Evolutionary conservation across 2,113 vertebrate genomes (phyloP).

Genomic region (Tragelaphus scriptus): DNA sequence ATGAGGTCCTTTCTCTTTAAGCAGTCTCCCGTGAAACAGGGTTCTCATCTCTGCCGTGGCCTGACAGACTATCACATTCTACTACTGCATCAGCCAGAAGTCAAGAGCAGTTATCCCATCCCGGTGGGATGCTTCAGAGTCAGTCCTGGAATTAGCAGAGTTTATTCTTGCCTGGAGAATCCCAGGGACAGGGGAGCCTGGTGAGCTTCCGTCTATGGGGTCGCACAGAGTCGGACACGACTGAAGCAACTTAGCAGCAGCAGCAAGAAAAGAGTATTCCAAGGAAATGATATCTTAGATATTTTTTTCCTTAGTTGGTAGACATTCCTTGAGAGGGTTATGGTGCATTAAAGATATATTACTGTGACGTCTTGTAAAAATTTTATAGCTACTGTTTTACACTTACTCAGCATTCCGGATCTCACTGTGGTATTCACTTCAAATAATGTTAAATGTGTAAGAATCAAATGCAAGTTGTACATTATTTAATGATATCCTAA

Average conservation of each 20-base stretch:
- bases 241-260: too few relatives aligned
- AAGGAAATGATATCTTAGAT: background rate
- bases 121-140: background rate
- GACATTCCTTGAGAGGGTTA: background rate
- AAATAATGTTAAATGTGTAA: background rate
- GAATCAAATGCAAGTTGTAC: background rate
- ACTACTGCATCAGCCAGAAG: background rate
- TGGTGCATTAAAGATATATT: background rate
- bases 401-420: background rate
- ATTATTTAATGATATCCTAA: background rate
- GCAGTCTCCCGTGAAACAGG: background rate
- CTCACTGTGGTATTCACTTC: background rate
- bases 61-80: background rate
- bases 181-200: too few relatives aligned
- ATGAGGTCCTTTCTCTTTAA: background rate
- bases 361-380: constrained; percentile 9
- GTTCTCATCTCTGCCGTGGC: background rate
- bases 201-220: too few relatives aligned
- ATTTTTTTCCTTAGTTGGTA: background rate
- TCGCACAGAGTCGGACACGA: too few relatives aligned
- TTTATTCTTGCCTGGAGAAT: background rate
- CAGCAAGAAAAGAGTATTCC: background rate
- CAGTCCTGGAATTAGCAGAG: background rate
- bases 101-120: background rate
- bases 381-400: background rate